A percentile compares a stretch with the other conserved stretches of the same genome.
phyloP scores from a whole-genome alignment of 2,113 vertebrate species.

The Triplophysa tibetana region DNA sequence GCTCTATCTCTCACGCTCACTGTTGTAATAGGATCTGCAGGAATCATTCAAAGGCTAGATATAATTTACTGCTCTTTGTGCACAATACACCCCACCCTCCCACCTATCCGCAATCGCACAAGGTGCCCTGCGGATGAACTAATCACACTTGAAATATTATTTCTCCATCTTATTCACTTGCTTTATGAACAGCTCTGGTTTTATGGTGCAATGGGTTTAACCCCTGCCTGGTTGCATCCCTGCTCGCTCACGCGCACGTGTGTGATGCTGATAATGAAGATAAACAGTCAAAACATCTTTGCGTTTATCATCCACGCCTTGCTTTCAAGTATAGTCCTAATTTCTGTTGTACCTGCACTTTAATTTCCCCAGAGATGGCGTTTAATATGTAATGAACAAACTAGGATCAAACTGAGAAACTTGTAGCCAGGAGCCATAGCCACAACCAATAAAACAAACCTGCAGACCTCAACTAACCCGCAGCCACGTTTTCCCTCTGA shows the following conservation, averaged over 20 bases:
- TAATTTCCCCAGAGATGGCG: slow-evolving; percentile 56
- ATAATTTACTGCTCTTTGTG: slow-evolving; percentile 84
- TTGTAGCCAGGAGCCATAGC: slow-evolving; percentile 42
- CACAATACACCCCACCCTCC: slow-evolving; percentile 73
- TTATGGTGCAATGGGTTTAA: slow-evolving; percentile 81
- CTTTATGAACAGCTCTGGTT: slow-evolving; percentile 81
- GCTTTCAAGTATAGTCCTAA: slow-evolving; percentile 49
- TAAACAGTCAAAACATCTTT: slow-evolving; percentile 40
- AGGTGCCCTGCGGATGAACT: slow-evolving; percentile 85
- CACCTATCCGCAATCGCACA: slow-evolving; percentile 70
- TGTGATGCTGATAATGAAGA: slow-evolving; percentile 48
- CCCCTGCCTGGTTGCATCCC: slow-evolving; percentile 64
- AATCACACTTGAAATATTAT: slow-evolving; percentile 88
- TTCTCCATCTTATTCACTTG: slow-evolving; percentile 83
- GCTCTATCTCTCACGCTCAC: slow-evolving; percentile 57
- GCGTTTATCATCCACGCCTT: slow-evolving; percentile 57
- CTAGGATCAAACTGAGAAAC: slow-evolving; percentile 28
- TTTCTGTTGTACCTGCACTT: slow-evolving; percentile 52
- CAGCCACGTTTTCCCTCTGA: slow-evolving; percentile 50
- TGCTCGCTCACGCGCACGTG: slow-evolving; percentile 34
- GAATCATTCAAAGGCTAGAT: slow-evolving; percentile 88
- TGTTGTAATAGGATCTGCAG: slow-evolving; percentile 84
- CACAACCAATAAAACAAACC: slow-evolving; percentile 53
- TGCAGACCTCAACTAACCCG: slow-evolving; percentile 53
- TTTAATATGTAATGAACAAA: slow-evolving; percentile 44